Conservation (phyloP, 2,797 vertebrate genomes). For the Rhynchonycteris naso region DNA sequence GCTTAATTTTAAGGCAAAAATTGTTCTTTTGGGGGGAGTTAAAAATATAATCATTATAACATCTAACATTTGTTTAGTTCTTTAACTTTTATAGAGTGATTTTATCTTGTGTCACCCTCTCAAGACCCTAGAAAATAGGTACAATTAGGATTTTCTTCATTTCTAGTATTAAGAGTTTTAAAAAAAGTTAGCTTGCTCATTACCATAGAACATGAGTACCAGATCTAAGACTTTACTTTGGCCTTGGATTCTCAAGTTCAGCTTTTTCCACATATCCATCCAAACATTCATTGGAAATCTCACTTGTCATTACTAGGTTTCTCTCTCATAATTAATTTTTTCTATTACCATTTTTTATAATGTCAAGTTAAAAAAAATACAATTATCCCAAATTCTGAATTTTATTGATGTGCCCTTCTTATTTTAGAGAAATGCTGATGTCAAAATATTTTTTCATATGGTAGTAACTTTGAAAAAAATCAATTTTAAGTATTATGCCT, state of each 20-base stretch:
- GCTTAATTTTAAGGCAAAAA: not conserved
- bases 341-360: constrained; percentile 2
- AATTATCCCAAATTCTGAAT: constrained; percentile 17
- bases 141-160: not conserved
- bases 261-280: not conserved
- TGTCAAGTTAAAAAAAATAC: not conserved
- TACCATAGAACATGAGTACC: not conserved
- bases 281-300: not conserved
- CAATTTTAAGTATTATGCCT: not conserved
- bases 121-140: not conserved
- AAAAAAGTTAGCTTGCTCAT: not conserved
- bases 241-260: not conserved
- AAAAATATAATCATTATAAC: constrained; percentile 26
- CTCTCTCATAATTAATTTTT: not conserved
- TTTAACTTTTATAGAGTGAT: not conserved
- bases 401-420: not conserved
- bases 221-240: not conserved
- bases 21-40: not conserved
- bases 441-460: constrained; percentile 7
- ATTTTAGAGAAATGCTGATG: not conserved
- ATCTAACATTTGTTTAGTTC: not conserved
- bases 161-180: not conserved
- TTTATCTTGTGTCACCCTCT: not conserved
- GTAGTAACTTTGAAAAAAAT: not conserved
- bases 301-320: not conserved